These are phyloP conservation scores for Lasioglossum figueresi DNA, from an alignment of 2,888 invertebrate species.

Conservation along the genomic window DNA sequence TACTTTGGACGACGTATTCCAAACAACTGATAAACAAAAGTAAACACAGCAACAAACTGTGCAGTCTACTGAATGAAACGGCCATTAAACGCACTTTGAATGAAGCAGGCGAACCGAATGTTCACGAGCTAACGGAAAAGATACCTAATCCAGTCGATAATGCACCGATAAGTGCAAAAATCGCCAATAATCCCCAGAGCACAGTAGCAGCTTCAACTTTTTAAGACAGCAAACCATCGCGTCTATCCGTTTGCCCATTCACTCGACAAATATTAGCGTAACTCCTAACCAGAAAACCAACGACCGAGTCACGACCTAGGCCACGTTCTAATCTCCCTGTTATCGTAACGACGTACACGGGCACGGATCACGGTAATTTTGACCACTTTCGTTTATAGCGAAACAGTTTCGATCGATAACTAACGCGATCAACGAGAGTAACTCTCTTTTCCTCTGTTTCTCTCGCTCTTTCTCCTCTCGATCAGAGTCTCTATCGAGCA, in stretches of 20 bases:
- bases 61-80: neutral
- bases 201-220: neutral
- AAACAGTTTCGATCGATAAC: constrained; percentile 14
- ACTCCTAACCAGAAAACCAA: neutral
- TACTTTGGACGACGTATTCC: neutral
- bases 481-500: constrained; percentile 9
- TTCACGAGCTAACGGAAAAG: neutral
- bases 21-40: neutral
- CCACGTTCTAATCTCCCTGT: neutral
- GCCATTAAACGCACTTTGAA: neutral
- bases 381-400: neutral
- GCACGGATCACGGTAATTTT: neutral
- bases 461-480: neutral
- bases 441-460: neutral
- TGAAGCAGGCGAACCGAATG: neutral
- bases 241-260: neutral
- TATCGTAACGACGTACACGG: neutral
- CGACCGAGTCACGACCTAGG: constrained; percentile 19
- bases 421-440: constrained; percentile 19
- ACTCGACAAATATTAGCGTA: neutral
- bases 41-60: neutral
- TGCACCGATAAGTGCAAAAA: neutral
- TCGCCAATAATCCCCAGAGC: neutral
- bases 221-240: neutral
- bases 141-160: neutral